Conservation (phyloP, 2,113 vertebrate species). For the Tachysurus vachellii region DNA sequence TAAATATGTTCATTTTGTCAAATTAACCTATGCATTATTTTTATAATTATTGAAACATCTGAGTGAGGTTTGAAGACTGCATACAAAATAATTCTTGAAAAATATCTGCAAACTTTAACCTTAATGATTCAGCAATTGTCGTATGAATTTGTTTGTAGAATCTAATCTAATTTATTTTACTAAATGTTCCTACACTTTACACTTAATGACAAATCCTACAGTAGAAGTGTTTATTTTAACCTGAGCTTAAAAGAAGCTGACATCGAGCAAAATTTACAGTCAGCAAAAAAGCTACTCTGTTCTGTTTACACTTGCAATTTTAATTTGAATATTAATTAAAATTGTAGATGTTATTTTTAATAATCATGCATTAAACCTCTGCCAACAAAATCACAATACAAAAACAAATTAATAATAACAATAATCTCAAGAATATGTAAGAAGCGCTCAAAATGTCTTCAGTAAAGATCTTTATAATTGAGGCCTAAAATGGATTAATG, state of each 20-base stretch:
- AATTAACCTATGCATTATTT: background rate
- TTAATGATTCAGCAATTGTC: background rate
- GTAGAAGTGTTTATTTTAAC: background rate
- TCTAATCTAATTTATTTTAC: background rate
- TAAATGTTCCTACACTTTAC: no score
- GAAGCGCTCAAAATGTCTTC: background rate
- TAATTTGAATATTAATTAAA: background rate
- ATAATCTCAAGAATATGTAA: background rate
- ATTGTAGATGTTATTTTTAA: background rate
- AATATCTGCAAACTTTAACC: background rate
- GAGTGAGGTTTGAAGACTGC: background rate
- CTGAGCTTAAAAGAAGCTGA: no score
- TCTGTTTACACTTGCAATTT: background rate
- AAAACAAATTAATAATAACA: background rate
- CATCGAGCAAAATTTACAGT: background rate
- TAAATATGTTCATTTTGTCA: background rate
- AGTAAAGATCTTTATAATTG: background rate
- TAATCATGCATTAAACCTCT: background rate
- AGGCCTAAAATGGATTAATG: background rate
- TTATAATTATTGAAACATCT: background rate
- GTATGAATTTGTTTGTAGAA: background rate
- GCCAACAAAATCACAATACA: background rate
- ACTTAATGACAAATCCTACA: background rate
- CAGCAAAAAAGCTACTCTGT: background rate
- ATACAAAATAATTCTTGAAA: background rate